Conservation (phyloP, 2,888 invertebrate genomes). For the Sussaba pulchella region DNA sequence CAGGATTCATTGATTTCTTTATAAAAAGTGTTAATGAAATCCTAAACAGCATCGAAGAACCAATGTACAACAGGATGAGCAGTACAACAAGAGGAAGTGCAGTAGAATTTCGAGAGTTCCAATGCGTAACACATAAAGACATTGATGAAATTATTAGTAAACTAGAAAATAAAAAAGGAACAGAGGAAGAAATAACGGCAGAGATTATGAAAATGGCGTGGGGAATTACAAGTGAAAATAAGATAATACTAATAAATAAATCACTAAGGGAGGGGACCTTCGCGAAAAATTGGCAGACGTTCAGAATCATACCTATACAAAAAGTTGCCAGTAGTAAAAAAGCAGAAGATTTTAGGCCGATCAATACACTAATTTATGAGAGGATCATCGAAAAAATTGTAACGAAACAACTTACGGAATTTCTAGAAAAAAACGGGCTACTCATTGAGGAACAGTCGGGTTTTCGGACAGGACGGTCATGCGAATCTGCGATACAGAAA, state of each 20-base stretch:
- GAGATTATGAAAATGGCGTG: slow-evolving; percentile 20
- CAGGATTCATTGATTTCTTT: background rate
- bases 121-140: background rate
- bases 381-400: slow-evolving; percentile 55
- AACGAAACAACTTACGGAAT: slow-evolving; percentile 53
- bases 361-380: slow-evolving; percentile 59
- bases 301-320: slow-evolving; percentile 43
- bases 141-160: slow-evolving; percentile 19
- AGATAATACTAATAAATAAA: slow-evolving; percentile 22
- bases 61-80: no score
- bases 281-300: slow-evolving; percentile 30
- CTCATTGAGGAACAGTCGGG: slow-evolving; percentile 44
- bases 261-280: slow-evolving; percentile 23
- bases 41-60: no score
- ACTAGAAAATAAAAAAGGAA: slow-evolving; percentile 36
- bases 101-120: background rate
- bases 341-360: slow-evolving; percentile 37
- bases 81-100: background rate
- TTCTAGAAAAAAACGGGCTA: slow-evolving; percentile 46
- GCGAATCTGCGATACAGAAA: slow-evolving; percentile 58
- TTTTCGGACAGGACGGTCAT: slow-evolving; percentile 43
- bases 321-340: slow-evolving; percentile 50
- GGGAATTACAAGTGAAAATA: background rate
- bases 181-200: slow-evolving; percentile 12
- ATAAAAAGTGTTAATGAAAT: slow-evolving; percentile 8